Percentiles rank a stretch among this genome's conserved stretches.
These are phyloP conservation scores for Pollenia labialis DNA, from an alignment of 2,888 invertebrate species.

Conservation along the genomic window DNA sequence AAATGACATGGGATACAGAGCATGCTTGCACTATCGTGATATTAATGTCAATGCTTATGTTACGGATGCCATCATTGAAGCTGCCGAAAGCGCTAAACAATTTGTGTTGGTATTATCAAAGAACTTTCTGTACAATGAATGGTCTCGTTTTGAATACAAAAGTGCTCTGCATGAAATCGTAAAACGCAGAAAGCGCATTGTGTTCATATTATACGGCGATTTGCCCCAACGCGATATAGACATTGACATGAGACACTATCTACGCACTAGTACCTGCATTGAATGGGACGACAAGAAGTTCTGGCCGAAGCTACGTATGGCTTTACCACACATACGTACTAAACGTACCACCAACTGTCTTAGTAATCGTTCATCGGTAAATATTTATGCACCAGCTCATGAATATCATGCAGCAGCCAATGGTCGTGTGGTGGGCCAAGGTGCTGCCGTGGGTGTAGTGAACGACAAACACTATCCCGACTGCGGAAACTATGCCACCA, in stretches of 20 bases:
- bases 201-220: constrained; percentile 95
- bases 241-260: constrained; percentile 94
- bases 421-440: constrained; percentile 75
- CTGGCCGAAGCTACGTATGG: constrained; percentile 97
- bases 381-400: constrained; percentile 88
- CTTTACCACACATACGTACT: constrained; percentile 88
- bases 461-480: constrained; percentile 80
- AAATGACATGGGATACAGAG: constrained; percentile 91
- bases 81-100: constrained; percentile 94
- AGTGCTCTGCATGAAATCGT: constrained; percentile 95
- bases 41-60: constrained; percentile 95
- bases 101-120: constrained; percentile 95
- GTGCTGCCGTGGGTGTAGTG: constrained; percentile 73
- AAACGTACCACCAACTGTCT: constrained; percentile 81
- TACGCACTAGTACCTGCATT: constrained; percentile 95
- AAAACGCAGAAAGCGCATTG: constrained; percentile 92
- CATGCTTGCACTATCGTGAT: constrained; percentile 96
- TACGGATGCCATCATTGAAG: constrained; percentile 95
- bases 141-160: constrained; percentile 97
- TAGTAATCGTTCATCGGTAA: constrained; percentile 86
- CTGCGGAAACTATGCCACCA: constrained; percentile 83
- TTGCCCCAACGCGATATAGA: constrained; percentile 95
- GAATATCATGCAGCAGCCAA: constrained; percentile 77
- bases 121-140: constrained; percentile 97
- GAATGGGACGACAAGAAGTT: constrained; percentile 97